Conservation (phyloP, 1,140 invertebrate species). For the Nilaparvata lugens region DNA sequence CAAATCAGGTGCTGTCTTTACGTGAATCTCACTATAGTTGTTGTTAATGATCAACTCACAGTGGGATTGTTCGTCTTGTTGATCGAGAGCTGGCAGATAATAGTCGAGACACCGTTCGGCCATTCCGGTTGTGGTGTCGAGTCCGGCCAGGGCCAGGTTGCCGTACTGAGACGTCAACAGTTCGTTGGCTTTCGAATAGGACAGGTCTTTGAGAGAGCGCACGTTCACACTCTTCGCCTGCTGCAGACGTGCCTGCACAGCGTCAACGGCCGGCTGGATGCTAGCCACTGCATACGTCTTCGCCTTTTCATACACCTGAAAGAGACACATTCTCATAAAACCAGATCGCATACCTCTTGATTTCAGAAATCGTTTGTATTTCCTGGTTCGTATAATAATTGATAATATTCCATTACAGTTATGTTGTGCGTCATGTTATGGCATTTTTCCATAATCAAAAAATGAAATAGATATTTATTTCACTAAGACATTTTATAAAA, state of each 20-base stretch:
- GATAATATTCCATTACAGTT: too few species aligned
- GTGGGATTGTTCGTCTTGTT: conserved; percentile 30
- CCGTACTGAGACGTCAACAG: conserved; percentile 43
- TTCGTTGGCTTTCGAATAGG: conserved; percentile 59
- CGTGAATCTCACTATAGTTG: too few species aligned
- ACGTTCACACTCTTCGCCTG: conserved; percentile 44
- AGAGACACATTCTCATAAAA: conserved; percentile 38
- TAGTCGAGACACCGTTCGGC: conserved; percentile 71
- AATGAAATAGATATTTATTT: too few species aligned
- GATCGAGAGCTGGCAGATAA: conserved; percentile 55
- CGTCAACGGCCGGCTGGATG: conserved; percentile 55
- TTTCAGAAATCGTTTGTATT: too few species aligned
- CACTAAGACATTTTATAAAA: too few species aligned
- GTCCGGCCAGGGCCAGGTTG: conserved; percentile 52
- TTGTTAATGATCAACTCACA: too few species aligned
- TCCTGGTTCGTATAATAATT: conserved; percentile 30
- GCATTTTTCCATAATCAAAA: too few species aligned
- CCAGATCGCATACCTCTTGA: too few species aligned
- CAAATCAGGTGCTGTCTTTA: too few species aligned
- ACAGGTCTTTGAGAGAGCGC: conserved; percentile 48
- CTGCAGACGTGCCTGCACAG: conserved; percentile 41
- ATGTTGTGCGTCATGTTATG: too few species aligned
- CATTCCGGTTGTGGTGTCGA: conserved; percentile 58
- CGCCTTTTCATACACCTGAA: conserved; percentile 64
- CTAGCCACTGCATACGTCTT: conserved; percentile 55